These are phyloP conservation scores for Platycercus adscitus DNA, from an alignment of 2,113 vertebrate species.

Conservation along the genomic window DNA sequence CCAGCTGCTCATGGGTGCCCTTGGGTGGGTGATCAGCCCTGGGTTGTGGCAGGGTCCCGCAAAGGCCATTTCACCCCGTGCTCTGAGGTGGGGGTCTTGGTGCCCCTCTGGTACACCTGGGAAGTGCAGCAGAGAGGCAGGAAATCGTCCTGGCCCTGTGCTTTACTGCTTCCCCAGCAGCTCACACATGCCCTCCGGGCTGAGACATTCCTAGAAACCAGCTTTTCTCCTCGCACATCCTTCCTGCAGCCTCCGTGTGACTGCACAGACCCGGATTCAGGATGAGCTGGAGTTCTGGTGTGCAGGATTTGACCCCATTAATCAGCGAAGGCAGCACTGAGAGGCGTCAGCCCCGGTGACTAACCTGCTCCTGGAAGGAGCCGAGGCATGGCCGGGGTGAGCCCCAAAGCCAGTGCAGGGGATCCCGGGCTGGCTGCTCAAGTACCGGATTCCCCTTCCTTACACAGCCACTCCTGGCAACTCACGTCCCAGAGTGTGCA, in stretches of 20 bases:
- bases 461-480: neutral
- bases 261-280: neutral
- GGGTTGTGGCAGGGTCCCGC: neutral
- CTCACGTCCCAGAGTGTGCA: neutral
- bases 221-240: constrained; percentile 40
- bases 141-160: rapidly evolving
- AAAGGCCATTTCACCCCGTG: neutral
- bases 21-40: neutral
- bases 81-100: neutral
- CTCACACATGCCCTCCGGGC: neutral
- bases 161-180: neutral
- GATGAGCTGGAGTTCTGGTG: neutral
- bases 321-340: neutral
- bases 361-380: constrained; percentile 29
- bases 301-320: neutral
- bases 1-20: neutral
- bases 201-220: constrained; percentile 52
- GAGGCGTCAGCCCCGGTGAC: neutral
- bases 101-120: neutral
- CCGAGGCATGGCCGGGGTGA: neutral
- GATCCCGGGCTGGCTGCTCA: neutral
- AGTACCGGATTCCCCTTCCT: neutral
- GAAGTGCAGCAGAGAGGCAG: neutral
- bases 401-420: neutral
- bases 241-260: neutral